These are phyloP conservation scores for Troides helena DNA, from an alignment of 2,888 invertebrate genomes.

Conservation along the genomic window DNA sequence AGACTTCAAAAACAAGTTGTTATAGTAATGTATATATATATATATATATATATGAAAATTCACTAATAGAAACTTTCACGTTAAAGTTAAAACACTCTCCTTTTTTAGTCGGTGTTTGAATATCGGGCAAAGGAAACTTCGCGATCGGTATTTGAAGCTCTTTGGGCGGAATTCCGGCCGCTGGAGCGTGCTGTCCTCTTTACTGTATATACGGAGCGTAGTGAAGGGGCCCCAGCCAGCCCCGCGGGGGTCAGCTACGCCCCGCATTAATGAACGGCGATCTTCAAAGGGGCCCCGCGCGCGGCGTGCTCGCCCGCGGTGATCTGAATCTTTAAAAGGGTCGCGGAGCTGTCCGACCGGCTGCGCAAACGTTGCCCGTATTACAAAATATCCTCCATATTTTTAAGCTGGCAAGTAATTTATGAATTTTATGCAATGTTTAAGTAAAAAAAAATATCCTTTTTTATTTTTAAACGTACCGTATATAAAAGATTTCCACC, in stretches of 20 bases:
- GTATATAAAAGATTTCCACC: no score
- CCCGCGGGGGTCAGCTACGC: slow-evolving; percentile 61
- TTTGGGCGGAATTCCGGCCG: background rate
- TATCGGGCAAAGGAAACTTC: no score
- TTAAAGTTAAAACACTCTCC: no score
- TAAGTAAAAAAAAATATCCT: no score
- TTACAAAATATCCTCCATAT: slow-evolving; percentile 10
- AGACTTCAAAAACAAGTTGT: no score
- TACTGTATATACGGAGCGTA: slow-evolving; percentile 28
- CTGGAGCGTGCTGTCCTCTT: background rate
- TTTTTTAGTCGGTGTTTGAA: no score
- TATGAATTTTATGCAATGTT: no score
- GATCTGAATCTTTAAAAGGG: slow-evolving; percentile 74
- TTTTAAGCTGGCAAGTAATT: background rate
- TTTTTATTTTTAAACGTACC: no score
- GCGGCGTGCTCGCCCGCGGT: slow-evolving; percentile 56
- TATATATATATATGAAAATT: no score
- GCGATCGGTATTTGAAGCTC: no score
- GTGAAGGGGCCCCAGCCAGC: slow-evolving; percentile 36
- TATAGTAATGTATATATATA: no score
- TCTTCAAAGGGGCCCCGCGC: slow-evolving; percentile 70
- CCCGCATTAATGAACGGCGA: slow-evolving; percentile 74
- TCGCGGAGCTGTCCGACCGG: slow-evolving; percentile 37
- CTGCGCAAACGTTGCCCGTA: slow-evolving; percentile 28
- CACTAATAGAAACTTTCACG: no score